These are phyloP conservation scores for Scaptomyza pallida DNA, from an alignment of 1,140 invertebrate species.

Conservation along the genomic window DNA sequence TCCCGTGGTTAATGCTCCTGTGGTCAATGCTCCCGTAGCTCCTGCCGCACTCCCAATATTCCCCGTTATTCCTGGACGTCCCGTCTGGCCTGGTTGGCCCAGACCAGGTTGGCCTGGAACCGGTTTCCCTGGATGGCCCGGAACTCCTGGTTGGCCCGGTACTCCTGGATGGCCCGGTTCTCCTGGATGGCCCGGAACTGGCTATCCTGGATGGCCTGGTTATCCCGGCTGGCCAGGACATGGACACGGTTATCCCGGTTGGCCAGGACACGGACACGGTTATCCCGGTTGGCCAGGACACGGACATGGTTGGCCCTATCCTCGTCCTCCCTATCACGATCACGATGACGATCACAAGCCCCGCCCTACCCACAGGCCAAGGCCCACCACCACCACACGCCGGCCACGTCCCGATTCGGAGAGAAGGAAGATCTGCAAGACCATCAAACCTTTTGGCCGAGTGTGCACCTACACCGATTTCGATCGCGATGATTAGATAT, in stretches of 20 bases:
- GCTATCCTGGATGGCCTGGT: neutral
- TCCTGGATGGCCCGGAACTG: neutral
- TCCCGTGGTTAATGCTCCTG: too few species aligned
- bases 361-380: neutral
- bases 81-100: too few species aligned
- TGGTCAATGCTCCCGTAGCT: too few species aligned
- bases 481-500: neutral
- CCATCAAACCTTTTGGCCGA: neutral
- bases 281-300: too few species aligned
- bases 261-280: neutral
- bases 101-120: neutral
- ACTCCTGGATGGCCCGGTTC: neutral
- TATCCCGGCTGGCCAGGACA: neutral
- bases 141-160: constrained; percentile 9
- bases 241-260: too few species aligned
- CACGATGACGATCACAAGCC: neutral
- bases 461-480: neutral
- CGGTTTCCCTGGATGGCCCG: neutral
- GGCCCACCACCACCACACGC: too few species aligned
- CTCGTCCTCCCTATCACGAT: too few species aligned
- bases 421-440: neutral
- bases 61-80: too few species aligned
- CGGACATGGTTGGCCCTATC: too few species aligned
- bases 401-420: neutral
- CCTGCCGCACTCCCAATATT: too few species aligned